These are phyloP conservation scores for Tenebrio molitor DNA, from an alignment of 1,140 invertebrate genomes.

Conservation along the genomic window DNA sequence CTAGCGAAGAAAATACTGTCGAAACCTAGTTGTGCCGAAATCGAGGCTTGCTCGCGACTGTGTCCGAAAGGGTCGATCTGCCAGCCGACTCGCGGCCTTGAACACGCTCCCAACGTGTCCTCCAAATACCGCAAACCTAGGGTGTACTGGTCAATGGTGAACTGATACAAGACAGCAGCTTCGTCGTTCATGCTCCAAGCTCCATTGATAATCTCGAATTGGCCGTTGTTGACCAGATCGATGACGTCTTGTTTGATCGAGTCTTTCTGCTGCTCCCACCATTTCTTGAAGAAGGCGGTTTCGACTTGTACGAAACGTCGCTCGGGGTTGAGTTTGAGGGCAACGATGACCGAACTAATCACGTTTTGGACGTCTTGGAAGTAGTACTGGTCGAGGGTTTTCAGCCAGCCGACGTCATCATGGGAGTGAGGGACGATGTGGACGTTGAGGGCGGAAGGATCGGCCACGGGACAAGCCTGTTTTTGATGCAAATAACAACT, in stretches of 20 bases:
- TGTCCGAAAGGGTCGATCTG: slow-evolving; percentile 84
- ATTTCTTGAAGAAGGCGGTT: slow-evolving; percentile 70
- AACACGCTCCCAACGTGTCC: slow-evolving; percentile 77
- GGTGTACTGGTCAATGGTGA: slow-evolving; percentile 85
- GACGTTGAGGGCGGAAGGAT: slow-evolving; percentile 70
- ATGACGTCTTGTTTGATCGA: slow-evolving; percentile 65
- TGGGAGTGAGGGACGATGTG: slow-evolving; percentile 80
- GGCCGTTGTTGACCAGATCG: slow-evolving; percentile 69
- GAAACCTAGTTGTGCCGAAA: slow-evolving; percentile 79
- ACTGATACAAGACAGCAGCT: slow-evolving; percentile 81
- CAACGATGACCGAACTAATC: slow-evolving; percentile 67
- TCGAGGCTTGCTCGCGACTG: slow-evolving; percentile 75
- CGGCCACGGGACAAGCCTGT: slow-evolving; percentile 15
- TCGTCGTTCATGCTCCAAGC: slow-evolving; percentile 87
- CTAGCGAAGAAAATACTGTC: slow-evolving; percentile 82
- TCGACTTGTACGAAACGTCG: slow-evolving; percentile 58
- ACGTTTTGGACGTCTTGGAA: slow-evolving; percentile 89
- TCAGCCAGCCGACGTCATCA: slow-evolving; percentile 88
- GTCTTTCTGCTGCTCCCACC: slow-evolving; percentile 76
- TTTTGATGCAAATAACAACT: too few species aligned
- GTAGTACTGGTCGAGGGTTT: slow-evolving; percentile 87
- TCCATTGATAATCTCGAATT: slow-evolving; percentile 81
- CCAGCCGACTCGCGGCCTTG: slow-evolving; percentile 76
- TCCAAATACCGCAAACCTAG: slow-evolving; percentile 64
- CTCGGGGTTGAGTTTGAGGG: slow-evolving; percentile 78